Conservation (phyloP, 2,888 invertebrate genomes). For the Eupithecia exiguata region DNA sequence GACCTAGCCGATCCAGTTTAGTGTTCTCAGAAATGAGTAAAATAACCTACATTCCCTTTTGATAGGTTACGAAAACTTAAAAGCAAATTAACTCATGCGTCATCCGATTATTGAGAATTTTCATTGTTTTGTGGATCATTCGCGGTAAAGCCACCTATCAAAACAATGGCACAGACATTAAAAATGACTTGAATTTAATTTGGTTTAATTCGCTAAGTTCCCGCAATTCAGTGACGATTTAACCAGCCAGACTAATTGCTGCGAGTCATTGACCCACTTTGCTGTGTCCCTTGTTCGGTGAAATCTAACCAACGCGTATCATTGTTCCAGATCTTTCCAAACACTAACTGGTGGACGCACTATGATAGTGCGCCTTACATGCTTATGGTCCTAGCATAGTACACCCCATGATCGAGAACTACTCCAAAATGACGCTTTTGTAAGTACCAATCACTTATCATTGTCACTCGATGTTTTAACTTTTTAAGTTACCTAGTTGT, state of each 20-base stretch:
- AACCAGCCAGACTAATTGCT: conserved; percentile 5
- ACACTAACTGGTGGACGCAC: conserved; percentile 67
- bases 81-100: conserved; percentile 1
- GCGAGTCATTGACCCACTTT: conserved; percentile 8
- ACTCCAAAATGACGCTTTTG: conserved; percentile 72
- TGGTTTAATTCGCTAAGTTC: background rate
- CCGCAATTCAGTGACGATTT: conserved; percentile 6
- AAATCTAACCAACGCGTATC: conserved; percentile 41
- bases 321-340: conserved; percentile 76
- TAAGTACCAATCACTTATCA: conserved; percentile 73
- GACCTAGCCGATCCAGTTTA: background rate
- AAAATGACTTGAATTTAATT: background rate
- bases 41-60: background rate
- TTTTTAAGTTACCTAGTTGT: conserved; percentile 70
- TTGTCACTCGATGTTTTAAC: conserved; percentile 67
- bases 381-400: conserved; percentile 74
- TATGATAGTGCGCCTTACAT: conserved; percentile 77
- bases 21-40: background rate
- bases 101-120: conserved; percentile 9
- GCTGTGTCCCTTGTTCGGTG: background rate
- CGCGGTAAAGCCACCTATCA: background rate
- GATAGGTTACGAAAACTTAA: background rate
- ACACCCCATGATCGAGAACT: conserved; percentile 60
- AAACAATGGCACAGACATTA: conserved; percentile 2
- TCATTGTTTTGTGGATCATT: conserved; percentile 1